Base-by-base conservation (phyloP, 2,113 vertebrate genomes). In the Alosa alosa region DNA sequence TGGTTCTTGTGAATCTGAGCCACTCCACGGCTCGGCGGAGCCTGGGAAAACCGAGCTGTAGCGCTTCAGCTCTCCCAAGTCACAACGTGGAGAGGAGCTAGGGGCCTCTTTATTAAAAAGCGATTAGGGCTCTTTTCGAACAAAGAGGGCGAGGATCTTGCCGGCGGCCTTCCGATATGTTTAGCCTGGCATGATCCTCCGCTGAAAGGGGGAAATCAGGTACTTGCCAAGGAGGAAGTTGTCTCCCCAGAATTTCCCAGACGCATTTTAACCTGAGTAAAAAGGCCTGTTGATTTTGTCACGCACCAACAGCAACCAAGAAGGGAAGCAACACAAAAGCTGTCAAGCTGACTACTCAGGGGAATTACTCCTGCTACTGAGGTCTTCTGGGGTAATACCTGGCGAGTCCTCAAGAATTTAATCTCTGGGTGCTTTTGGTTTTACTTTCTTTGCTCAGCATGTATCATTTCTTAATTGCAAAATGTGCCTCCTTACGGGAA, bases 91-190 rank as follows among this genome's bases (percentile, higher is more conserved):
- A 13, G 72, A 36, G 31, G 13, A 1, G 25, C 72, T 0, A 78
- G 72, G 36, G 72, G 72, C 72, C 72, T 39, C 72, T 78, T 78
- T 78, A 78, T 78, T 78, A 78, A 78, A 78, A 78, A 78, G 36
- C 15, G 72, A 31, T 78, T 78, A 17, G 36, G 72, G 72, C 25
- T 13, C 25, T 39, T 75, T 11, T 39, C 72, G 13, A 39, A 78
- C 72, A 78, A 78, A 78, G 72, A 39, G 72, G 72, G 25, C 31
- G 13, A 78, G 25, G 72, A 78, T 31, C 4, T 31, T 3, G 72
- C 72, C 31, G 13, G 25, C 64, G 25, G 10, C 13, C 15, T 39
- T 78, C 72, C 31, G 72, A 78, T 72, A 31, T 17, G 72, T 78
- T 39, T 39, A 36, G 72, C 25, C 25, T 78, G 36, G 31, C 72